Percentiles rank a stretch among this genome's conserved stretches.
Evolutionary conservation across 2,888 invertebrate genomes (phyloP).

Genomic region (Myathropa florea): DNA sequence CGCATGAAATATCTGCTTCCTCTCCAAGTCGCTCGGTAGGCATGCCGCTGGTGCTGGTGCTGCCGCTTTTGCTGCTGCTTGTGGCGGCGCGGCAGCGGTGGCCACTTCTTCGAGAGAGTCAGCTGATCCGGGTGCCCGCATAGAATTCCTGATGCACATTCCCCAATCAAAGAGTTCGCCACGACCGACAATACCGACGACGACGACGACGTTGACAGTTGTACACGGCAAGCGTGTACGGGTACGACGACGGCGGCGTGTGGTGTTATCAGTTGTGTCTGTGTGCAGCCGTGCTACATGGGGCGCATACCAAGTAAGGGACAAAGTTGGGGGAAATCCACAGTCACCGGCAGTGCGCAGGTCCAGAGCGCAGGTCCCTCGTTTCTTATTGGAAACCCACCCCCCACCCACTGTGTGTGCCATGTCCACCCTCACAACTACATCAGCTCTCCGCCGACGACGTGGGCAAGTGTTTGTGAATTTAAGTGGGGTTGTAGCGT

Average conservation of each 20-base stretch:
- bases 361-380: slow-evolving; percentile 34
- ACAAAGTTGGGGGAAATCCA: slow-evolving; percentile 33
- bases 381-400: slow-evolving; percentile 55
- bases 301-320: slow-evolving; percentile 61
- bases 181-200: slow-evolving; percentile 1
- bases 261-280: slow-evolving; percentile 52
- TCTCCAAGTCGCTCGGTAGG: slow-evolving; percentile 60
- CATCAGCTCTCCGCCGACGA: not conserved
- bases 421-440: slow-evolving; percentile 53
- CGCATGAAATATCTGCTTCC: slow-evolving; percentile 64
- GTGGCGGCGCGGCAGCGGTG: not conserved
- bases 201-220: slow-evolving; percentile 46
- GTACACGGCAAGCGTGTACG: slow-evolving; percentile 7
- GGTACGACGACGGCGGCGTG: slow-evolving; percentile 10
- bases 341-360: slow-evolving; percentile 35
- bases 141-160: slow-evolving; percentile 67
- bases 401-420: slow-evolving; percentile 29
- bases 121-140: slow-evolving; percentile 70
- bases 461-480: not conserved
- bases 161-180: slow-evolving; percentile 62
- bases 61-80: not conserved
- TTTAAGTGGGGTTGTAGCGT: slow-evolving; percentile 42
- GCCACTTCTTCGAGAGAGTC: slow-evolving; percentile 36
- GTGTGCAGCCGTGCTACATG: slow-evolving; percentile 33
- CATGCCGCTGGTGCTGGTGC: not conserved